Percentiles rank a stretch among this genome's conserved stretches.
Evolutionary conservation across 2,113 vertebrate species (phyloP).

Genomic region (Origma solitaria): DNA sequence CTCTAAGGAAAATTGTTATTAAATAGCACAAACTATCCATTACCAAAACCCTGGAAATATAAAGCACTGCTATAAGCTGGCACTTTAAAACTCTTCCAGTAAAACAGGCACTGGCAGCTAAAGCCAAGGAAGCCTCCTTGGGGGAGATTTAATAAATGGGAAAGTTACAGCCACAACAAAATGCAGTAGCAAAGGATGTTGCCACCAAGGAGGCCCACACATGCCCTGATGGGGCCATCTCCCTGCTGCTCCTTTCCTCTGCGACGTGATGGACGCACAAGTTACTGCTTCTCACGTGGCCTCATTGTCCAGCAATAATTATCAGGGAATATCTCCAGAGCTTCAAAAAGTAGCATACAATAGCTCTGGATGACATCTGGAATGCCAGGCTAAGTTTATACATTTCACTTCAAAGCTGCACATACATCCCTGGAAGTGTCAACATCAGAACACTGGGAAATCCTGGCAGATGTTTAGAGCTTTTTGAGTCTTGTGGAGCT

Average conservation of each 20-base stretch:
- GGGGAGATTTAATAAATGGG: neutral
- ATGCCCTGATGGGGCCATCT: rapidly evolving
- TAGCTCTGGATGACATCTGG: slow-evolving; percentile 9
- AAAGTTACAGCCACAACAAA: neutral
- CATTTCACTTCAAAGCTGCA: slow-evolving; percentile 1
- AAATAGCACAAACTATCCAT: neutral
- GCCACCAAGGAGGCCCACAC: rapidly evolving
- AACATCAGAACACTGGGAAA: neutral
- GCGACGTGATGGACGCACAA: rapidly evolving
- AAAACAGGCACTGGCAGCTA: neutral
- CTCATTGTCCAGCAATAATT: neutral
- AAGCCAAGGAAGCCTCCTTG: neutral
- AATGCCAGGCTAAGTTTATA: neutral
- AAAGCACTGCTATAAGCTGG: neutral
- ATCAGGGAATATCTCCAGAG: neutral
- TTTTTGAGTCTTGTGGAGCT: neutral
- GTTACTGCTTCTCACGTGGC: neutral
- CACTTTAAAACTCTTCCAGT: neutral
- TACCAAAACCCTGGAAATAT: neutral
- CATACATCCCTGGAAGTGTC: neutral
- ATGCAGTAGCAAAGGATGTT: neutral
- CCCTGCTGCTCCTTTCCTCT: neutral
- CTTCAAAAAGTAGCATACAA: neutral
- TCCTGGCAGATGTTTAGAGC: slow-evolving; percentile 12
- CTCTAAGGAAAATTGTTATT: neutral